These are phyloP conservation scores for Ecliptopera silaceata DNA, from an alignment of 2,888 invertebrate genomes.

Conservation along the genomic window DNA sequence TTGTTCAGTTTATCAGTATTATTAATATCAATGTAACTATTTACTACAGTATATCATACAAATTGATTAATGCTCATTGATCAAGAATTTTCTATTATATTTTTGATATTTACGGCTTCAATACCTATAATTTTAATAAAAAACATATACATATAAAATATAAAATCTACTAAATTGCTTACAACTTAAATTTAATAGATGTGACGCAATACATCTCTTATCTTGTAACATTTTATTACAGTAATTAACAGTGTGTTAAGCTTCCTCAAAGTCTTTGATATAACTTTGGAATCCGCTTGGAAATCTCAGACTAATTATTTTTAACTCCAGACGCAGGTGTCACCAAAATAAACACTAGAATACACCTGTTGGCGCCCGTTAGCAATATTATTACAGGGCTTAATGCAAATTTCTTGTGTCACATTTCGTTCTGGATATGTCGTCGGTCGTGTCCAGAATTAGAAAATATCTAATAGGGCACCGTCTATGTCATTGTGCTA, in stretches of 20 bases:
- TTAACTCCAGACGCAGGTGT: slow-evolving; percentile 50
- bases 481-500: not conserved
- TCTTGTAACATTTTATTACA: not conserved
- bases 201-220: not conserved
- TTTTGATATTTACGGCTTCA: no score
- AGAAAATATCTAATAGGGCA: slow-evolving; percentile 38
- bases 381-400: slow-evolving; percentile 42
- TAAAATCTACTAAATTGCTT: not conserved
- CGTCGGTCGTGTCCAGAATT: slow-evolving; percentile 42
- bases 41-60: not conserved
- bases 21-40: not conserved
- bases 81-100: no score
- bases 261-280: not conserved
- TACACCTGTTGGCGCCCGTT: slow-evolving; percentile 50
- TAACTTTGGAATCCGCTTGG: slow-evolving; percentile 17
- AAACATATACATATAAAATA: no score
- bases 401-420: slow-evolving; percentile 38
- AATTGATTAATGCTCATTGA: slow-evolving; percentile 1
- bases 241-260: not conserved
- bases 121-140: not conserved
- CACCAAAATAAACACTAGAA: slow-evolving; percentile 47
- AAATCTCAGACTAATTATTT: slow-evolving; percentile 27
- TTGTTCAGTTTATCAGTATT: slow-evolving; percentile 2
- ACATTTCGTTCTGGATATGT: slow-evolving; percentile 44
- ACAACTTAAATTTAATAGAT: not conserved